Evolutionary conservation across 2,113 vertebrate genomes (phyloP).

Genomic region (Azemiops feae): DNA sequence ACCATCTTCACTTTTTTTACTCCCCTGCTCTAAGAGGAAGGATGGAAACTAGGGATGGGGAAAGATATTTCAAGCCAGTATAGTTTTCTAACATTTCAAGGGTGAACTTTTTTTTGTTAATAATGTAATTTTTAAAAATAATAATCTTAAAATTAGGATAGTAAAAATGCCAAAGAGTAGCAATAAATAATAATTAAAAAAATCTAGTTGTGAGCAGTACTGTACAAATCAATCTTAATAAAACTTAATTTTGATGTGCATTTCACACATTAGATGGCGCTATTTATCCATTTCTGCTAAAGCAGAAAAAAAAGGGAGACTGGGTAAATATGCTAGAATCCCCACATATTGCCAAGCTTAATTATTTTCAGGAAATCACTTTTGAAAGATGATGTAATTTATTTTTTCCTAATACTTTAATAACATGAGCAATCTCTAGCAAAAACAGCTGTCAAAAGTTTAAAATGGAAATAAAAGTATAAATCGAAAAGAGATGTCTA

Average conservation of each 20-base stretch:
- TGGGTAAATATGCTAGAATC: background rate
- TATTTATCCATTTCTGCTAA: constrained; percentile 31
- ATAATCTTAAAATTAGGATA: background rate
- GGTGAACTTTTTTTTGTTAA: background rate
- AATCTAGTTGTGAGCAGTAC: background rate
- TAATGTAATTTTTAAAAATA: background rate
- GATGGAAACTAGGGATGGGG: background rate
- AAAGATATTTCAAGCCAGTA: background rate
- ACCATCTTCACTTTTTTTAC: background rate
- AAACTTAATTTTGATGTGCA: background rate
- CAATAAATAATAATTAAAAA: background rate
- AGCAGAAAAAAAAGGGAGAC: rapidly evolving
- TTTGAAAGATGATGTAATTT: background rate
- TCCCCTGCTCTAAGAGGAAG: background rate
- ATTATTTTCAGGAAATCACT: background rate
- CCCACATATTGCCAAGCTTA: background rate
- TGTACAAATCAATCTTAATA: background rate
- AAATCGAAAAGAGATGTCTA: background rate
- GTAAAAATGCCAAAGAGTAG: background rate
- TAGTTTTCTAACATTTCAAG: background rate
- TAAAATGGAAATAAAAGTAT: background rate
- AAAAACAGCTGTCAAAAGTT: background rate
- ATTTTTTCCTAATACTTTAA: background rate
- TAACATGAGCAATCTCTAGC: background rate
- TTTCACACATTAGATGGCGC: constrained; percentile 49